Evolutionary conservation across 2,113 vertebrate species (phyloP), one percentile per base, ranked within the genome.

Genomic region (Percopsis transmontana): DNA sequence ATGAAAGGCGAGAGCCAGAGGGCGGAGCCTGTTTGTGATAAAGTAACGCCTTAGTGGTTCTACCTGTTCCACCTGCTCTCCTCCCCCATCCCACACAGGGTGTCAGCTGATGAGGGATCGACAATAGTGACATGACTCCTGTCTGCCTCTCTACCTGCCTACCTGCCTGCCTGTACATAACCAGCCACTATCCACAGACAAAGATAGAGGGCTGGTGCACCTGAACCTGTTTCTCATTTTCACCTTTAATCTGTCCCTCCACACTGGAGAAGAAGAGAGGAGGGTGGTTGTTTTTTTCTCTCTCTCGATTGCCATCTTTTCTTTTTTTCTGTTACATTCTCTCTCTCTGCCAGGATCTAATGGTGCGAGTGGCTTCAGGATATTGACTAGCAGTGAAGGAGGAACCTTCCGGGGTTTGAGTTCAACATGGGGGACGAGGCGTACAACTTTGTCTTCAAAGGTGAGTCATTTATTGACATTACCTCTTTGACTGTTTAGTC

Each of bases 361-460:
- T 61, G 72, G 62, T 74, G 19, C 71, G 72, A 67, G 60, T 70
- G 71, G 67, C 77, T 71, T 55, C 58, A 14, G 65, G 68, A 77
- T 66, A 70, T 72, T 77, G 59, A 33, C 23, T 1, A 19, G 33
- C 21, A 39, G 54, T n/a, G 39, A 52, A 63, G 62, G 11, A 54
- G 66, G 33, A 71, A 52, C 19, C 57, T 42, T 18, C 64, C 10
- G 20, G 40, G 62, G 68, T 57, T 69, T 62, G 61, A 66, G 39
- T 19, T 40, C 71, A 87, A 54, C 63, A 92, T 92, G 91, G 84
- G 82, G n/a, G 88, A 92, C 58, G 87, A 92, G 21, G 71, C 81
- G 0, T 92, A 92, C 76, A 92, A 92, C 76, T 93, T 93, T 81
- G 90, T 92, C 63, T 92, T 91, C 67, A 93, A 92, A 88, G 91